Conservation (phyloP, 2,888 invertebrate species). For the Calliopum simillimum region DNA sequence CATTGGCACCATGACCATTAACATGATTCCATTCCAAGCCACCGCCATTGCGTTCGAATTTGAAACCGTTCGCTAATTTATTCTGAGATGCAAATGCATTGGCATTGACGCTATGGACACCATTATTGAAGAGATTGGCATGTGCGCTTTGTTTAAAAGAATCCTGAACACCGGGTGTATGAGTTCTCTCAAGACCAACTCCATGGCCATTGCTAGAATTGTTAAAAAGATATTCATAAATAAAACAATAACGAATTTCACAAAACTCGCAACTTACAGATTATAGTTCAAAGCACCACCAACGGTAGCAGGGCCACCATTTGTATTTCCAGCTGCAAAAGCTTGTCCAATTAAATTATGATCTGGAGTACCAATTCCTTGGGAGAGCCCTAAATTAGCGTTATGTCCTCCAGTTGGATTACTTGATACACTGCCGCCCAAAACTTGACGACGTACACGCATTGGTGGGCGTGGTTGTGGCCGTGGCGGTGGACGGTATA, state of each 20-base stretch:
- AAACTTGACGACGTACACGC: constrained; percentile 51
- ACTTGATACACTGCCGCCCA: constrained; percentile 54
- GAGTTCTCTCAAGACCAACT: constrained; percentile 42
- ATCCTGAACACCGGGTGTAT: constrained; percentile 47
- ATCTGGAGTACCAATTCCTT: constrained; percentile 55
- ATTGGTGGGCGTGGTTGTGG: constrained; percentile 39
- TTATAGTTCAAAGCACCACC: constrained; percentile 46
- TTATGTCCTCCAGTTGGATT: constrained; percentile 56
- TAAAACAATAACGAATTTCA: not conserved
- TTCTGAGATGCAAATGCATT: constrained; percentile 59
- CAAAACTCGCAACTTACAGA: constrained; percentile 38
- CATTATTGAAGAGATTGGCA: constrained; percentile 55
- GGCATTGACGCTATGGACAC: constrained; percentile 55
- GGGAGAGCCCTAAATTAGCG: constrained; percentile 50
- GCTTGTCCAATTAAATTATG: constrained; percentile 56
- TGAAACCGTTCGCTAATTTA: constrained; percentile 57
- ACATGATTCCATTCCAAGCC: constrained; percentile 57
- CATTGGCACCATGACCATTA: constrained; percentile 55
- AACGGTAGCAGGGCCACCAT: constrained; percentile 44
- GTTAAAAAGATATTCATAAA: not conserved
- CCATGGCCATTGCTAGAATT: constrained; percentile 45
- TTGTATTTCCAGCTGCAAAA: constrained; percentile 48
- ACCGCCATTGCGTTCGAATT: constrained; percentile 59
- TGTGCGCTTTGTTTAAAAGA: constrained; percentile 45
- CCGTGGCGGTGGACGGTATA: constrained; percentile 48